These are phyloP conservation scores for Streptopelia turtur DNA, from an alignment of 2,797 vertebrate genomes.

Conservation along the genomic window DNA sequence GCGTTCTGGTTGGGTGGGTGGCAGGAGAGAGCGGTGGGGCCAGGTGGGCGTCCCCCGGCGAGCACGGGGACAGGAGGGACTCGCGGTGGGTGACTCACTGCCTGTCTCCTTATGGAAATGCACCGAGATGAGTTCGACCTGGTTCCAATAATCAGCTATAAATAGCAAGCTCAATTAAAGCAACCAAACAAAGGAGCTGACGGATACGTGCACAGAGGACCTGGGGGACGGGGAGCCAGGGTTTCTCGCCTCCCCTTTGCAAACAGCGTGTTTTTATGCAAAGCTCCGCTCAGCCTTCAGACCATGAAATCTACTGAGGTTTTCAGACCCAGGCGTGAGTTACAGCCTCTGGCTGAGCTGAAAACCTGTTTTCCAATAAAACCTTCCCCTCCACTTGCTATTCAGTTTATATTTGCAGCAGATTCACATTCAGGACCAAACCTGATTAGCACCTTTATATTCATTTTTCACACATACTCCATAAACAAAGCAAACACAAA, in stretches of 20 bases:
- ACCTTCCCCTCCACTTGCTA: neutral
- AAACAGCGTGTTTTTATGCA: neutral
- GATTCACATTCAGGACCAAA: neutral
- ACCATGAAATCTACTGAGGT: accelerated
- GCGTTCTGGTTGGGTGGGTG: accelerated
- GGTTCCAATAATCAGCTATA: slow-evolving; percentile 56
- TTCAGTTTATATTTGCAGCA: neutral
- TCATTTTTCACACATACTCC: neutral
- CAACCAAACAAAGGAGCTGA: slow-evolving; percentile 51
- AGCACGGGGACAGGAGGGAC: neutral
- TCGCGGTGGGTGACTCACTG: neutral
- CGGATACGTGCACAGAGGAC: neutral
- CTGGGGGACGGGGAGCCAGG: neutral
- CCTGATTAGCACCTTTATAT: neutral
- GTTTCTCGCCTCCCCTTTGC: neutral
- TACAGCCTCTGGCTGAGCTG: accelerated
- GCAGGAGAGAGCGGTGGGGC: accelerated
- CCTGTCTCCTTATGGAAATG: slow-evolving; percentile 37
- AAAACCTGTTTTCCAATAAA: neutral
- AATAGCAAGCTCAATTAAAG: slow-evolving; percentile 65
- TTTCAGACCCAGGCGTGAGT: neutral
- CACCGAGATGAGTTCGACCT: neutral
- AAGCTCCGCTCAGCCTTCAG: neutral
- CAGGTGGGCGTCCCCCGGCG: neutral
- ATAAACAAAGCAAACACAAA: neutral